A percentile compares a stretch with the other conserved stretches of the same genome.
phyloP scores from a whole-genome alignment of 2,888 invertebrate genomes.

The Lamellibrachia columna region DNA sequence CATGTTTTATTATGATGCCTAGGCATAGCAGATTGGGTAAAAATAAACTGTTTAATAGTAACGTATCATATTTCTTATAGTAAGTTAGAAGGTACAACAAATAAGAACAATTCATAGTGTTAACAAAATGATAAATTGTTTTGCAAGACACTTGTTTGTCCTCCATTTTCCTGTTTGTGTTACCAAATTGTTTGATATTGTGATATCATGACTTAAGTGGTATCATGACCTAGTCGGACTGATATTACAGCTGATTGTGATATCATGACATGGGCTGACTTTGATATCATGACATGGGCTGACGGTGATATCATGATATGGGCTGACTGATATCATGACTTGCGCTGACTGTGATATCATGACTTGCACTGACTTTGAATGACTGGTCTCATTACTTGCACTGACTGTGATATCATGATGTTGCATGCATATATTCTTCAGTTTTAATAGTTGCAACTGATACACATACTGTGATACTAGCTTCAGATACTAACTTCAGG shows the following conservation, averaged over 20 bases:
- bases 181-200: background rate
- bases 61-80: background rate
- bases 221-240: no score
- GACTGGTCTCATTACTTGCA: background rate
- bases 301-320: background rate
- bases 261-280: background rate
- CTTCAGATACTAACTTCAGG: background rate
- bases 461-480: background rate
- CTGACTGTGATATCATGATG: background rate
- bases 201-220: no score
- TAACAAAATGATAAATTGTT: background rate
- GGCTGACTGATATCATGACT: no score
- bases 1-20: background rate
- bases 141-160: background rate
- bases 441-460: background rate
- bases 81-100: background rate
- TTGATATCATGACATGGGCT: background rate
- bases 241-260: no score
- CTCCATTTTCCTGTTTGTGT: background rate
- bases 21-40: background rate
- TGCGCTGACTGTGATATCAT: background rate
- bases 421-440: background rate
- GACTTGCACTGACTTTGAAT: background rate
- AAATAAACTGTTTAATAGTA: background rate
- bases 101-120: background rate